Evolutionary conservation across 2,113 vertebrate genomes (phyloP).

Genomic region (Solenodon paradoxus): DNA sequence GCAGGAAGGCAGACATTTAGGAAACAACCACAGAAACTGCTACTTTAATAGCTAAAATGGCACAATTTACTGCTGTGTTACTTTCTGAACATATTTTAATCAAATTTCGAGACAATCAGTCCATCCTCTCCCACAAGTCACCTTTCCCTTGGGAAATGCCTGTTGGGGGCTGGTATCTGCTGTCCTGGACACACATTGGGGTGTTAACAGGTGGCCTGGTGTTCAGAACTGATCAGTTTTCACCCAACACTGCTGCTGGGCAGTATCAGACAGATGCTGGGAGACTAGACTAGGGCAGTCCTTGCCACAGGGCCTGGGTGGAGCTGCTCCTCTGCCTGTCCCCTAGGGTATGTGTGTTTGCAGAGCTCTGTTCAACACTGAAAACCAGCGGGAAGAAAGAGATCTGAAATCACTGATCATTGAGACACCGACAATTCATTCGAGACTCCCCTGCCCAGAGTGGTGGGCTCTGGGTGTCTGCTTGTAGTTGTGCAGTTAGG

Average conservation of each 20-base stretch:
- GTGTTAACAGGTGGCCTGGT: not conserved
- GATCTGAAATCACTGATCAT: not conserved
- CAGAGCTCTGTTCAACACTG: not conserved
- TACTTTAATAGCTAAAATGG: not conserved
- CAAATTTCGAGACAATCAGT: not conserved
- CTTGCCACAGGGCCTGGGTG: not conserved
- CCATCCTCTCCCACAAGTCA: not conserved
- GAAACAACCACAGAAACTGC: not conserved
- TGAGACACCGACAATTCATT: fast-evolving
- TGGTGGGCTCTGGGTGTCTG: not conserved
- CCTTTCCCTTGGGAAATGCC: not conserved
- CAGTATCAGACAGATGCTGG: too few relatives aligned
- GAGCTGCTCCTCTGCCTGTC: not conserved
- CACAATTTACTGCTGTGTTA: not conserved
- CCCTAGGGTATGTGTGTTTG: not conserved
- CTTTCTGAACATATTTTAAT: not conserved
- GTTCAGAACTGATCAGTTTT: not conserved
- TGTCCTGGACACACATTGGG: not conserved
- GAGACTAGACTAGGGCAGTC: not conserved
- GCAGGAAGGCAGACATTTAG: not conserved
- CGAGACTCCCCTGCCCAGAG: not conserved
- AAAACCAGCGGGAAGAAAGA: not conserved
- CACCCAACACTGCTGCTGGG: too few relatives aligned
- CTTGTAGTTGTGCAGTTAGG: not conserved
- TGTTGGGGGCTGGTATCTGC: not conserved